Evolutionary conservation across 2,797 vertebrate species (phyloP).

Genomic region (Cossypha caffra): DNA sequence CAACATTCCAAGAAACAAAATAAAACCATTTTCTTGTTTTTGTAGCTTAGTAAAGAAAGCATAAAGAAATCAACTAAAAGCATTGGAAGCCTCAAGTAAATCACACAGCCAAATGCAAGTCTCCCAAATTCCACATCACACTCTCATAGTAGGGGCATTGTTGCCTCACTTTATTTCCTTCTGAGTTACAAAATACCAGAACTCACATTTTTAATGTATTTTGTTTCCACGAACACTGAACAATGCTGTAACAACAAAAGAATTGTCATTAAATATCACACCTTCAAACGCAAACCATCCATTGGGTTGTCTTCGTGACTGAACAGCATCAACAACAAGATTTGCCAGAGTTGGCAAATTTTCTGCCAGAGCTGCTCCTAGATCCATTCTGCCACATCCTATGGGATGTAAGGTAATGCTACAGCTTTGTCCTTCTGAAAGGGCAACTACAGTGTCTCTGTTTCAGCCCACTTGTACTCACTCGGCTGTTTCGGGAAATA

Average conservation of each 20-base stretch:
- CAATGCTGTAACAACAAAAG: not conserved
- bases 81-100: not conserved
- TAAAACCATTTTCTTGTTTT: not conserved
- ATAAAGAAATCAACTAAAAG: not conserved
- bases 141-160: rapidly evolving
- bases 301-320: not conserved
- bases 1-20: not conserved
- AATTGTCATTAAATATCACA: not conserved
- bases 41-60: not conserved
- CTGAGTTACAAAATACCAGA: not conserved
- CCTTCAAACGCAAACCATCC: not conserved
- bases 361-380: not conserved
- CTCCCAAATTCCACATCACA: not conserved
- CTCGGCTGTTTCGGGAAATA: not conserved
- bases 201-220: not conserved
- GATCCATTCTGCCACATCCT: not conserved
- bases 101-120: not conserved
- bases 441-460: not conserved
- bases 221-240: not conserved
- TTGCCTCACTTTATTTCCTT: not conserved
- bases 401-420: not conserved
- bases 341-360: not conserved
- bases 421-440: not conserved
- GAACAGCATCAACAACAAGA: not conserved
- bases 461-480: not conserved